These are phyloP conservation scores for Catocala fraxini DNA, from an alignment of 2,888 invertebrate species.

Conservation along the genomic window DNA sequence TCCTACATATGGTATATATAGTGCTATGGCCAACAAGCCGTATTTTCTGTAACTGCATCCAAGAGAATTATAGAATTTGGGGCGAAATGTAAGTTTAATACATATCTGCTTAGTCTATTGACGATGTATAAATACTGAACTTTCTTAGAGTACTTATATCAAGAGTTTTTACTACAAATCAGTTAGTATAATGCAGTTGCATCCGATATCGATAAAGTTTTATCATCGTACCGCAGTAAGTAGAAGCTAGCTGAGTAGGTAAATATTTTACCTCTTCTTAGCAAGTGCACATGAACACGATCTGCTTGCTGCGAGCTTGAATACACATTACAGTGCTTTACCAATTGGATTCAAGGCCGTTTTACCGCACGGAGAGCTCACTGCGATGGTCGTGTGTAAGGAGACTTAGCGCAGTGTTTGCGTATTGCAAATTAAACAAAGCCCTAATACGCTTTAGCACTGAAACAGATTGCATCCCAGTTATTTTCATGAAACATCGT, in stretches of 20 bases:
- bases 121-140: too few relatives aligned
- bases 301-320: slow-evolving; percentile 31
- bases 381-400: slow-evolving; percentile 27
- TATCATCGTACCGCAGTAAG: slow-evolving; percentile 3
- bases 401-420: slow-evolving; percentile 15
- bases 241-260: slow-evolving; percentile 9
- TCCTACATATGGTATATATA: too few relatives aligned
- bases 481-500: slow-evolving; percentile 13
- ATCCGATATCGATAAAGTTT: slow-evolving; percentile 9
- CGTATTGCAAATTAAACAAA: slow-evolving; percentile 14
- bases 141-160: too few relatives aligned
- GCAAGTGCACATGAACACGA: slow-evolving; percentile 36
- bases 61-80: too few relatives aligned
- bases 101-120: too few relatives aligned
- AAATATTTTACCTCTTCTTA: slow-evolving; percentile 25
- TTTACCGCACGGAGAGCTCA: slow-evolving; percentile 14
- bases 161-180: background rate
- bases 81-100: too few relatives aligned
- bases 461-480: slow-evolving; percentile 18
- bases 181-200: slow-evolving; percentile 2
- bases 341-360: slow-evolving; percentile 42
- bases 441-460: slow-evolving; percentile 14
- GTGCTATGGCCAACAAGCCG: too few relatives aligned
- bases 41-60: too few relatives aligned
- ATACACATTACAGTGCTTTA: slow-evolving; percentile 29